phyloP scores from a whole-genome alignment of 2,797 vertebrate species.

The Allobates femoralis region DNA sequence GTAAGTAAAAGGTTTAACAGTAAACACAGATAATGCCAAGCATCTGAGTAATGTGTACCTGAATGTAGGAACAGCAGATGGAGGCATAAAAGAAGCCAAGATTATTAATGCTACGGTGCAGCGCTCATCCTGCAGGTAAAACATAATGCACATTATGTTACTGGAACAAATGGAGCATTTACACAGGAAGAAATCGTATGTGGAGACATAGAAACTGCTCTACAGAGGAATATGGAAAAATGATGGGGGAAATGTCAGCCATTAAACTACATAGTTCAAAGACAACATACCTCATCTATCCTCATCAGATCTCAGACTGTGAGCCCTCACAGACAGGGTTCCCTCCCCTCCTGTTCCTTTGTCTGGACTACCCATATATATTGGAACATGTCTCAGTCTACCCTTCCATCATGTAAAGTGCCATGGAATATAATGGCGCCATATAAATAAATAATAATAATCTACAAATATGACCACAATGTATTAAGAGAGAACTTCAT shows the following conservation, averaged over 20 bases:
- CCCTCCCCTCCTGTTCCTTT: too few relatives aligned
- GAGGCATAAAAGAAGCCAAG: constrained; percentile 89
- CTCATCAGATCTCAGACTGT: too few relatives aligned
- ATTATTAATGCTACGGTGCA: constrained; percentile 83
- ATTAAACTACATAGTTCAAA: neutral
- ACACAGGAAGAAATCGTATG: neutral
- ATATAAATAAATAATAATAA: too few relatives aligned
- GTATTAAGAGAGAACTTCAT: too few relatives aligned
- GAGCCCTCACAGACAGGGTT: too few relatives aligned
- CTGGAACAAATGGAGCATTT: neutral
- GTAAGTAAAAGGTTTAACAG: neutral
- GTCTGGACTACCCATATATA: too few relatives aligned
- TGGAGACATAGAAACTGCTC: neutral
- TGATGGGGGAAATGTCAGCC: neutral
- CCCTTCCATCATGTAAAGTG: too few relatives aligned
- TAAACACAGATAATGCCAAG: neutral
- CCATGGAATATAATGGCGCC: too few relatives aligned
- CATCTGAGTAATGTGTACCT: constrained; percentile 76
- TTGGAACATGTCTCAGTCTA: too few relatives aligned
- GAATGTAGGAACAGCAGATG: constrained; percentile 84
- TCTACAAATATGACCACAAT: too few relatives aligned
- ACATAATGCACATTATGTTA: constrained; percentile 8
- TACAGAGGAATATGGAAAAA: neutral
- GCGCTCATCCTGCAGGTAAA: constrained; percentile 82
- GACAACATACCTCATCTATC: too few relatives aligned